Conservation (phyloP, 2,888 invertebrate genomes). For the Orgyia antiqua region DNA sequence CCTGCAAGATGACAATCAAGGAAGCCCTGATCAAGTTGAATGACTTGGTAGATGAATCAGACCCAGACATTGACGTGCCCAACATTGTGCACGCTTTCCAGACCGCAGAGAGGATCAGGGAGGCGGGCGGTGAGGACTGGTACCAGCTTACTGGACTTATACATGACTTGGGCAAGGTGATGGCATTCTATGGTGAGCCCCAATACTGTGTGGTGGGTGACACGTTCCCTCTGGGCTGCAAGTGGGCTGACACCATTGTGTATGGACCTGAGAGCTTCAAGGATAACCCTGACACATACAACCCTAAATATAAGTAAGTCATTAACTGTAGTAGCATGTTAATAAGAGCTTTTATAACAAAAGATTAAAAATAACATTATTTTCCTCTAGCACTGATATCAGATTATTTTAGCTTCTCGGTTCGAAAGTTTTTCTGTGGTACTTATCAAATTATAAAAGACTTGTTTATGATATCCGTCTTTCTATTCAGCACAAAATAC, state of each 20-base stretch:
- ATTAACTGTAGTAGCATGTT: no score
- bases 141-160: conserved; percentile 96
- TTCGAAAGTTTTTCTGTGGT: no score
- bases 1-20: conserved; percentile 88
- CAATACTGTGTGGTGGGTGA: conserved; percentile 98
- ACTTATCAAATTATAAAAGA: no score
- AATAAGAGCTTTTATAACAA: no score
- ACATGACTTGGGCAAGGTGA: conserved; percentile 96
- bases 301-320: conserved; percentile 86
- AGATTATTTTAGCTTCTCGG: no score
- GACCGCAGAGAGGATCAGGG: conserved; percentile 95
- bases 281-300: conserved; percentile 89
- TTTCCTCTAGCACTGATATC: no score
- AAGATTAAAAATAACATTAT: no score
- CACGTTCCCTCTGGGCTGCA: conserved; percentile 96
- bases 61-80: conserved; percentile 95
- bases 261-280: conserved; percentile 92
- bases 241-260: conserved; percentile 89
- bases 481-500: conserved; percentile 82
- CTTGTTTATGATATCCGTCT: neutral
- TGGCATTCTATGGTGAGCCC: conserved; percentile 91
- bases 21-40: conserved; percentile 92
- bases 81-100: conserved; percentile 98
- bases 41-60: conserved; percentile 95
- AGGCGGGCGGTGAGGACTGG: conserved; percentile 94